Base-by-base conservation (phyloP, 2,113 vertebrate species). In the Heteronetta atricapilla region DNA sequence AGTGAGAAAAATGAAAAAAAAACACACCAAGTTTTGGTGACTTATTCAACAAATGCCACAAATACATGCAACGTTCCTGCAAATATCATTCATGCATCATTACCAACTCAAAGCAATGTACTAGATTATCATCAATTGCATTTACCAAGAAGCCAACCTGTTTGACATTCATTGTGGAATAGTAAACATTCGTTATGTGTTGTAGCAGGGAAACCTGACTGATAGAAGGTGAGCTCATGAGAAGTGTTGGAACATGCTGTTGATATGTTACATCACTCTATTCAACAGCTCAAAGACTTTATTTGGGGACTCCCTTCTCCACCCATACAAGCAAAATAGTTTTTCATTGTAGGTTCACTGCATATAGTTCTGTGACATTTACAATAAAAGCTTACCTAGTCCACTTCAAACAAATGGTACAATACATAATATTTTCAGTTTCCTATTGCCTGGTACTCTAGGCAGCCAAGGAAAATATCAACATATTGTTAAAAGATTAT, bases 281-380 rank as follows among this genome's bases (percentile, higher is more conserved):
- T 9, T 83, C 67, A 83, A 70, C 50, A 74, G 80, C 80, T 82
- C 70, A 31, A 58, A 82, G 38, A 42, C 58, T 89, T 82, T 26
- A 75, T 42, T 14, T 50, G 56, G 38, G 60, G 82, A 87, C 50
- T 93, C 48, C 58, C 73, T 80, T 87, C 70, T 86, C 78, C 75
- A 85, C 67, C 44, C 86, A 81, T 72, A 56, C 2, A 25, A 79
- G 31, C 0, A 3, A 93, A 94, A 83, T 14, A 36, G 11, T 59
- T 85, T 64, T 66, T 60, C 36, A 31, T 7, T 83, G 34, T 44
- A 80, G 38, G 52, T 82, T 89, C 59, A 86, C 36, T 68, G 29
- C 33, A n/a, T 17, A 22, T 2, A 53, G 19, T 38, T 90, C 46
- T 69, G 31, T 44, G 82, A 60, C 48, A 86, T 33, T 6, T 40